Conservation (phyloP, 2,797 vertebrate species). For the Discoglossus pictus region DNA sequence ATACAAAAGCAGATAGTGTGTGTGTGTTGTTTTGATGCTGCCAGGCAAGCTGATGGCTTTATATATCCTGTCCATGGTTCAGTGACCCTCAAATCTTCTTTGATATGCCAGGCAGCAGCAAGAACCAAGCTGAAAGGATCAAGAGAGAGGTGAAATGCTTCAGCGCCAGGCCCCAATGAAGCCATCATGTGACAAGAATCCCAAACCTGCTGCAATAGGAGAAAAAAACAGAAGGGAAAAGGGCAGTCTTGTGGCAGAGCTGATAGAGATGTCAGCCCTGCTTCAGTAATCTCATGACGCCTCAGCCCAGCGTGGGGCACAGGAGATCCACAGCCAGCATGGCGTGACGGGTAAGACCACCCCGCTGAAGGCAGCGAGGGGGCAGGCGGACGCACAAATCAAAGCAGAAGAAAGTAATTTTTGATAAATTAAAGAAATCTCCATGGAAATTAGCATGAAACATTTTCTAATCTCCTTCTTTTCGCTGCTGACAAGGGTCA, state of each 20-base stretch:
- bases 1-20: conserved; percentile 28
- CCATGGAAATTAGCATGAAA: conserved; percentile 99
- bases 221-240: conserved; percentile 65
- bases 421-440: conserved; percentile 98
- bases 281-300: conserved; percentile 89
- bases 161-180: conserved; percentile 81
- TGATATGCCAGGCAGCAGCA: conserved; percentile 93
- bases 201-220: conserved; percentile 64
- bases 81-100: conserved; percentile 96
- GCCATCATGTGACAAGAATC: conserved; percentile 94
- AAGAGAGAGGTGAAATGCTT: conserved; percentile 73
- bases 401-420: conserved; percentile 86
- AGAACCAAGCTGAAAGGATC: conserved; percentile 81
- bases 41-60: conserved; percentile 88
- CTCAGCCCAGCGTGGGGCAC: conserved; percentile 84
- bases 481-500: conserved; percentile 96
- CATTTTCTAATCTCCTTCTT: conserved; percentile 97
- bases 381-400: conserved; percentile 80
- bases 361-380: conserved; percentile 78
- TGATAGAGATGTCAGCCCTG: conserved; percentile 95
- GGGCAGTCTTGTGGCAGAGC: conserved; percentile 78
- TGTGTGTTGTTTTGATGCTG: conserved; percentile 72
- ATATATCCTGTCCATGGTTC: conserved; percentile 91
- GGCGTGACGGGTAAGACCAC: conserved; percentile 90
- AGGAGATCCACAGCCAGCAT: conserved; percentile 77